Evolutionary conservation across 2,888 invertebrate species (phyloP).

Genomic region (Diploptera punctata): DNA sequence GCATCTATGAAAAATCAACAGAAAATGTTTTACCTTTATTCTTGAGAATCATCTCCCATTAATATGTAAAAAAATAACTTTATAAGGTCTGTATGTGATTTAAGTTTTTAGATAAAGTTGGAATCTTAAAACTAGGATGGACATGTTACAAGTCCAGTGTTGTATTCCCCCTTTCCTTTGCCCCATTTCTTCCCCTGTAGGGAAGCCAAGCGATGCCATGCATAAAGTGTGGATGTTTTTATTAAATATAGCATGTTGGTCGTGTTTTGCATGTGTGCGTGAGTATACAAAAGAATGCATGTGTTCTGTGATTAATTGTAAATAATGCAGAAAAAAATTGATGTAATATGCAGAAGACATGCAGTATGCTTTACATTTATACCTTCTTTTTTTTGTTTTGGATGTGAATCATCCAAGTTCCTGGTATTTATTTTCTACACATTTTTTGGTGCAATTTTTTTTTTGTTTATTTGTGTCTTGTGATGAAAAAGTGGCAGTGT

Average conservation of each 20-base stretch:
- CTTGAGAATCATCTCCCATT: slow-evolving; percentile 6
- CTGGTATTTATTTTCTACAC: slow-evolving; percentile 17
- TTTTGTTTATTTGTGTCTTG: neutral
- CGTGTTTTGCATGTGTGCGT: neutral
- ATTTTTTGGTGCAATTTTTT: slow-evolving; percentile 5
- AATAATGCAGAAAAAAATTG: slow-evolving; percentile 16
- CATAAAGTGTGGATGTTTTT: neutral
- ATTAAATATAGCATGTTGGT: neutral
- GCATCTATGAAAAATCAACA: neutral
- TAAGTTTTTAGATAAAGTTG: slow-evolving; percentile 21
- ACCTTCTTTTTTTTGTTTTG: neutral
- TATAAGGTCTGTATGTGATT: slow-evolving; percentile 13
- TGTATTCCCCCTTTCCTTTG: neutral
- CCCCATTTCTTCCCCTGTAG: neutral
- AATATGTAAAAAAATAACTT: slow-evolving; percentile 18
- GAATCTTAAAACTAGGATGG: slow-evolving; percentile 13
- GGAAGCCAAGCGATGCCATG: neutral
- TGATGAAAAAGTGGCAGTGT: neutral
- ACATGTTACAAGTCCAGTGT: slow-evolving; percentile 7
- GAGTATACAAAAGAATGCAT: neutral
- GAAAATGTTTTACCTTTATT: slow-evolving; percentile 12
- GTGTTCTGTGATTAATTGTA: slow-evolving; percentile 13
- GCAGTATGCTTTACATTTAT: neutral
- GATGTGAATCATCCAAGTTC: neutral
- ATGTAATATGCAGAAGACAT: neutral